Percentiles rank a stretch among this genome's conserved stretches.
Evolutionary conservation across 1,140 invertebrate species (phyloP).

Genomic region (Matsumurasca onukii): DNA sequence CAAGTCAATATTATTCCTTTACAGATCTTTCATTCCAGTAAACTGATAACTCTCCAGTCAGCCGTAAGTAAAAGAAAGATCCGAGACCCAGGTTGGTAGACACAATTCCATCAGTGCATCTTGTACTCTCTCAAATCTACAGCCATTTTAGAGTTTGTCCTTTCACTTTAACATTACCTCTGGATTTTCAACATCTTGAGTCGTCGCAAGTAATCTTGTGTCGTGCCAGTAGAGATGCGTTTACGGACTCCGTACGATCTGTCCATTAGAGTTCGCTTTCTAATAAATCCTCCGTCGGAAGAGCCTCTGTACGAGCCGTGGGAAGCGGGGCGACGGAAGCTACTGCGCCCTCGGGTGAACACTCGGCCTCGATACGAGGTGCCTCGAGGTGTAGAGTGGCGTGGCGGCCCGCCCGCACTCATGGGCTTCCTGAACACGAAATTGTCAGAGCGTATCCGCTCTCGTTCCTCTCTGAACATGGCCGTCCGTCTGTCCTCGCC

Average conservation of each 20-base stretch:
- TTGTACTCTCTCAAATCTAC: too few species aligned
- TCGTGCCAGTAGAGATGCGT: not conserved
- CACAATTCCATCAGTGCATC: too few species aligned
- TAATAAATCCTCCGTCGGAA: not conserved
- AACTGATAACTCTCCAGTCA: too few species aligned
- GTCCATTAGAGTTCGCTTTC: constrained; percentile 13
- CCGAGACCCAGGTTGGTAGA: too few species aligned
- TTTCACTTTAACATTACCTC: constrained; percentile 20
- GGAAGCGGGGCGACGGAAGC: constrained; percentile 1
- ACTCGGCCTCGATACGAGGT: constrained; percentile 8
- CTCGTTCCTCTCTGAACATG: constrained; percentile 25
- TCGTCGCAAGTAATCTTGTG: constrained; percentile 26
- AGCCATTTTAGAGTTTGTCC: too few species aligned
- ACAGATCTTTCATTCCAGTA: too few species aligned
- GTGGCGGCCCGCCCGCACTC: constrained; percentile 12
- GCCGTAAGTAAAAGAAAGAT: too few species aligned
- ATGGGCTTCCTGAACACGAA: constrained; percentile 18
- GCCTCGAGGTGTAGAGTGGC: constrained; percentile 21
- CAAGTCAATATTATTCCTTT: too few species aligned
- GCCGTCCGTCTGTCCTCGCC: not conserved
- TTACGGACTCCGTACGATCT: constrained; percentile 8
- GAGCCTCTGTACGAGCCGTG: not conserved
- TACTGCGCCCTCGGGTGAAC: constrained; percentile 21
- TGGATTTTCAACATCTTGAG: constrained; percentile 17
- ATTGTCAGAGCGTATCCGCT: constrained; percentile 25